phyloP scores from a whole-genome alignment of 2,888 invertebrate genomes.

The Serripes groenlandicus region DNA sequence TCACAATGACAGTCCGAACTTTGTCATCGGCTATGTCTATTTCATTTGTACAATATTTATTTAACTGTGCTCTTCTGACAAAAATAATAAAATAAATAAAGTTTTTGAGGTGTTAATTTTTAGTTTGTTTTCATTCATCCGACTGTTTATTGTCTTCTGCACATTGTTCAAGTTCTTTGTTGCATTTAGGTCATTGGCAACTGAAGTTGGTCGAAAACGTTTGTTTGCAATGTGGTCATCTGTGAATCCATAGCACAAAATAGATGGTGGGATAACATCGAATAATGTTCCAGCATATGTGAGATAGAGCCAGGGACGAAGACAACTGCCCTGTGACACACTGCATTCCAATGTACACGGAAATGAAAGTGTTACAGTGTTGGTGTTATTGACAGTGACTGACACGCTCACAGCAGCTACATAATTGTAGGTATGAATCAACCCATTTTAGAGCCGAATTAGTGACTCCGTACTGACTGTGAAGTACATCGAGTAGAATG shows the following conservation, averaged over 20 bases:
- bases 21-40: not conserved
- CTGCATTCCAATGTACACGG: not conserved
- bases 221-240: too few relatives aligned
- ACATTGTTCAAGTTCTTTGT: not conserved
- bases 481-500: not conserved
- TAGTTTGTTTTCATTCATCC: slow-evolving; percentile 3
- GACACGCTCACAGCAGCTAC: not conserved
- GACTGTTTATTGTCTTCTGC: not conserved
- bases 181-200: not conserved
- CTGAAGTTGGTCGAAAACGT: not conserved
- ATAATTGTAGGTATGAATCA: not conserved
- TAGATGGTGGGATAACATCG: too few relatives aligned
- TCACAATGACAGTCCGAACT: too few relatives aligned
- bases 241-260: too few relatives aligned
- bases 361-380: not conserved
- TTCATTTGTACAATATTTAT: slow-evolving; percentile 9
- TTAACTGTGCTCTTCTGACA: not conserved
- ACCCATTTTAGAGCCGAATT: not conserved
- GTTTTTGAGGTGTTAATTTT: slow-evolving; percentile 14
- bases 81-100: slow-evolving; percentile 12
- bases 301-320: slow-evolving; percentile 10
- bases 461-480: not conserved
- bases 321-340: slow-evolving; percentile 1
- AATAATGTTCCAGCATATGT: slow-evolving; percentile 11
- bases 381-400: too few relatives aligned